Evolutionary conservation across 2,797 vertebrate genomes (phyloP), one percentile per base, ranked within the genome.

Genomic region (Neosalanx taihuensis): DNA sequence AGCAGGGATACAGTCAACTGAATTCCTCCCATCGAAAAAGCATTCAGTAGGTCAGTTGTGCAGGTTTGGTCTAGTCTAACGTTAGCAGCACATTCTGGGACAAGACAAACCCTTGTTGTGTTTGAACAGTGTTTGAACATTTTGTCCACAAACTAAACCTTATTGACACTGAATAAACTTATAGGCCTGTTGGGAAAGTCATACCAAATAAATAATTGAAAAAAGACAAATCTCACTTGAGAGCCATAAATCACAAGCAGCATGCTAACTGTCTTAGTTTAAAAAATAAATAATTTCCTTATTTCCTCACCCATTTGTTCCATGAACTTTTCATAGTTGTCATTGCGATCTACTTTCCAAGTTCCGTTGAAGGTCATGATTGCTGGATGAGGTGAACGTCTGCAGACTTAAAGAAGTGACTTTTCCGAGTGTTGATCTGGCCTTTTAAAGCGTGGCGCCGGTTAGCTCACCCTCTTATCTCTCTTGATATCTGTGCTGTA

Each of bases 281-380:
- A 26, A 61, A 61, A 29, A 61, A 12, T 29, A 2, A 30, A 23
- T 29, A 1, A 13, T 3, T 12, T 29, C 13, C 4, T 12, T 30
- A 6, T 37, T 23, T 26, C 65, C 95, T 95, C 90, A 99, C 98
- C 98, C 96, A 99, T 93, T 15, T 89, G 56, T 74, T 98, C 95
- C 98, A 99, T 96, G 86, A 99, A 97, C 73, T 96, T 96, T 3
- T 99, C 98, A 79, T 98, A 99, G 92, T 99, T 96, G 0, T 97
- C 96, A 75, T 5, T 98, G 72, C 84, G 93, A 29, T 97, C 92
- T 2, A 93, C 57, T 86, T 98, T 99, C 98, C 97, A 99, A 57
- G 72, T 86, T 10, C 96, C 97, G 0, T 96, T 82, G 75, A 95
- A 95, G 0, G 94, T 86, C 97, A 99, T 99, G 89, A 53, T 93